A percentile compares a stretch with the other conserved stretches of the same genome.
Conservation (phyloP, 2,113 vertebrate species). For the Myotis lucifugus region DNA sequence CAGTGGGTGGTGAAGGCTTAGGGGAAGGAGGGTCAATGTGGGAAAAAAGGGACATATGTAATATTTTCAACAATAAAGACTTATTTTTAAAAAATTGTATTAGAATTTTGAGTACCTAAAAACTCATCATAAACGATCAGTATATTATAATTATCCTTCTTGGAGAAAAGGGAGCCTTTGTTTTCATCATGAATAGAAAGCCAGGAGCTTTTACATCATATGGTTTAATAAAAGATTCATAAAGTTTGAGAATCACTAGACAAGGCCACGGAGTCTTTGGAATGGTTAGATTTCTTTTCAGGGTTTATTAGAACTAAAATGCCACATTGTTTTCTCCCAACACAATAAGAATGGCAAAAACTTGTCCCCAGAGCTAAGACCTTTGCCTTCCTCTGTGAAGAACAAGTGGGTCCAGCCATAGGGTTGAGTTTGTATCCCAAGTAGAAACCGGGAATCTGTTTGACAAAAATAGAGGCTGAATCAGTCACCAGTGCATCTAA, state of each 20-base stretch:
- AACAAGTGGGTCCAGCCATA: neutral
- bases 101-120: neutral
- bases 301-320: neutral
- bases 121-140: neutral
- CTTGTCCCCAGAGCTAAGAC: neutral
- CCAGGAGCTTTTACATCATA: neutral
- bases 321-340: neutral
- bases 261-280: neutral
- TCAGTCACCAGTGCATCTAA: neutral
- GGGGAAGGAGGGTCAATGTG: no score
- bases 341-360: neutral
- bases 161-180: neutral
- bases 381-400: neutral
- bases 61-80: no score
- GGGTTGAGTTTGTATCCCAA: neutral
- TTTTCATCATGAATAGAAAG: slow-evolving; percentile 9
- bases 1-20: no score
- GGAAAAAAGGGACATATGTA: no score
- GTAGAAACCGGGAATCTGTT: neutral
- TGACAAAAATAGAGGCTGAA: neutral
- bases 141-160: neutral
- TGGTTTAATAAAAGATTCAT: neutral
- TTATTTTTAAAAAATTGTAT: neutral
- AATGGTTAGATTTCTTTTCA: slow-evolving; percentile 15
- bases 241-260: neutral